Base-by-base conservation (phyloP, 2,888 invertebrate genomes). In the Lasioglossum marginatum region DNA sequence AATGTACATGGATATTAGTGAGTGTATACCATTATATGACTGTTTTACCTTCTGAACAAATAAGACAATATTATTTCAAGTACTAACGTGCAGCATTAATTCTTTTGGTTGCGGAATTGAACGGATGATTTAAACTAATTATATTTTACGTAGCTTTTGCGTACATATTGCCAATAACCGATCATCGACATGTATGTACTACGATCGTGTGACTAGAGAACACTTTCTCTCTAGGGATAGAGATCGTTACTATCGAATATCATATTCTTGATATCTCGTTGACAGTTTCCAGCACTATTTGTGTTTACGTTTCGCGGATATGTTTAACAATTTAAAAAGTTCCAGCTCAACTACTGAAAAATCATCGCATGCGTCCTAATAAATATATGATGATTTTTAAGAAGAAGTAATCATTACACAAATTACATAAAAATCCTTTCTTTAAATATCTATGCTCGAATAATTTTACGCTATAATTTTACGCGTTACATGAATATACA, bases 401-500 rank as follows among this genome's bases (percentile, higher is more conserved):
- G 52, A 77, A 77, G 52, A 68, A 75, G 63, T 81, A 82, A 79
- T 79, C n/a, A 19, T 78, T 76, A 70, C 45, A 75, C 60, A 66
- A 37, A 71, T 72, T 74, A 77, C 66, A 71, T 45, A 27, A 77
- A 81, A 74, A 23, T 77, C 57, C 48, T 66, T 40, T 40, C 23
- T 37, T 78, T 45, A 31, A 68, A 66, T 78, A 48, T n/a, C 66
- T 79, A 75, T 37, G 16, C 70, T 63, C 68, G 43, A 81, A 81
- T 81, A 70, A n/a, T n/a, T n/a, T n/a, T n/a, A n/a, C n/a, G n/a
- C n/a, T 81, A 79, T 81, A 81, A 77, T 78, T 85, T 82, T 83
- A 87, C 73, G 81, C 82, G 79, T 86, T 77, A 80, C 89, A 81
- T 78, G 84, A 89, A 89, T 82, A 82, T 86, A 89, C 77, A 87